These are phyloP conservation scores for Falco peregrinus DNA, from an alignment of 2,797 vertebrate species.

Conservation along the genomic window DNA sequence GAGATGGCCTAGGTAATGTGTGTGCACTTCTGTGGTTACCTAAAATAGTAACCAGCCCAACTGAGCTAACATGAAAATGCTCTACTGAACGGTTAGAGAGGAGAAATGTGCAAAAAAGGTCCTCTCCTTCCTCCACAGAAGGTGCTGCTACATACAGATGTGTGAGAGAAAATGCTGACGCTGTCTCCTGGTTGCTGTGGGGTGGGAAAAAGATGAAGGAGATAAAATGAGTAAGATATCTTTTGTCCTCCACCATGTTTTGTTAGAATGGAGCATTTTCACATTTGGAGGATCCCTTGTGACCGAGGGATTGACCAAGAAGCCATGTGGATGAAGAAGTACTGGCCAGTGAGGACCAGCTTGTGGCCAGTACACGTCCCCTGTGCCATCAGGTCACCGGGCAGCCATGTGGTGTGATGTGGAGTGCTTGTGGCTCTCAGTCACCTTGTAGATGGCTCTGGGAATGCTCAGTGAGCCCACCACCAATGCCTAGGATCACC, in stretches of 20 bases:
- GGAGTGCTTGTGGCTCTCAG: not conserved
- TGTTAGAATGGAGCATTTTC: not conserved
- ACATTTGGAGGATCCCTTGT: not conserved
- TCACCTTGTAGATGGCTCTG: not conserved
- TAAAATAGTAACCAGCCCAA: not conserved
- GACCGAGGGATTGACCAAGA: not conserved
- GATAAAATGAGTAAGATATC: not conserved
- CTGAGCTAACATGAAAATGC: not conserved
- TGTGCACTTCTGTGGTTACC: not conserved
- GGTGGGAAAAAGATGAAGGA: not conserved
- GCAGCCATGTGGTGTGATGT: not conserved
- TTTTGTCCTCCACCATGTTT: not conserved
- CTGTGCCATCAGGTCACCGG: not conserved
- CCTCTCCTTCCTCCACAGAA: not conserved
- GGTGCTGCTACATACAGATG: not conserved
- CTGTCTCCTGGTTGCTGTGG: not conserved
- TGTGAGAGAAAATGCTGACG: not conserved
- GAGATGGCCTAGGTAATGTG: not conserved
- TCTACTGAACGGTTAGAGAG: not conserved
- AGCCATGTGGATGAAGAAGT: not conserved
- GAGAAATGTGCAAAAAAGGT: not conserved
- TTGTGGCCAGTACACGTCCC: rapidly evolving
- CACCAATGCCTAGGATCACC: not conserved
- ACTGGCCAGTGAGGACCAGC: not conserved
- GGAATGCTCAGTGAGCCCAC: not conserved